Percentiles rank a stretch among this genome's conserved stretches.
phyloP scores from a whole-genome alignment of 2,888 invertebrate genomes.

The Aspidiotus destructor region DNA sequence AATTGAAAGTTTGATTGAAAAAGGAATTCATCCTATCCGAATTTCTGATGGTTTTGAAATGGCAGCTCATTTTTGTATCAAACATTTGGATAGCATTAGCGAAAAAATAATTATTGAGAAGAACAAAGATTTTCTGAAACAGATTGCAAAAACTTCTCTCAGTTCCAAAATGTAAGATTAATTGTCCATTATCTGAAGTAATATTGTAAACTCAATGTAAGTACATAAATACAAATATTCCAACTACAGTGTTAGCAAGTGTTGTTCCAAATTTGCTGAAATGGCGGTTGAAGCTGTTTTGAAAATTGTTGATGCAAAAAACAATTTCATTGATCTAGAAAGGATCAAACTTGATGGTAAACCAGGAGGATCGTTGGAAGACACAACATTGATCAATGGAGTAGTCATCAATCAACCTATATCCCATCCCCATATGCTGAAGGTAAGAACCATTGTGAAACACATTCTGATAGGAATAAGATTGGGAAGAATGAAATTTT shows the following conservation, averaged over 20 bases:
- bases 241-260: conserved; percentile 71
- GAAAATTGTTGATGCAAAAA: conserved; percentile 86
- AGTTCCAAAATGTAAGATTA: conserved; percentile 81
- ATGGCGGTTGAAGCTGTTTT: conserved; percentile 96
- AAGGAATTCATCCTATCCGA: conserved; percentile 96
- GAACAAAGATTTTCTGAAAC: conserved; percentile 76
- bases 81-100: conserved; percentile 76
- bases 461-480: not conserved
- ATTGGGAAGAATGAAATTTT: not conserved
- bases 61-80: conserved; percentile 79
- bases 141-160: conserved; percentile 94
- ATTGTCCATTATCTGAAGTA: no score
- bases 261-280: conserved; percentile 94
- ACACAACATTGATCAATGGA: conserved; percentile 89
- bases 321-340: conserved; percentile 96
- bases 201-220: not conserved
- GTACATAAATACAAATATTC: conserved; percentile 1
- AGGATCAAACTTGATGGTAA: conserved; percentile 97
- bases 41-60: conserved; percentile 98
- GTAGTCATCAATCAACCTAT: conserved; percentile 98
- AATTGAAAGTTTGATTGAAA: conserved; percentile 81
- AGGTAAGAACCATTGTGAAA: conserved; percentile 46
- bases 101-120: conserved; percentile 80
- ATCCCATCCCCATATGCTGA: conserved; percentile 99
- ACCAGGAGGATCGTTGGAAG: conserved; percentile 92